Percentiles rank a stretch among this genome's conserved stretches.
Conservation (phyloP, 2,113 vertebrate genomes). For the Oxyura jamaicensis region DNA sequence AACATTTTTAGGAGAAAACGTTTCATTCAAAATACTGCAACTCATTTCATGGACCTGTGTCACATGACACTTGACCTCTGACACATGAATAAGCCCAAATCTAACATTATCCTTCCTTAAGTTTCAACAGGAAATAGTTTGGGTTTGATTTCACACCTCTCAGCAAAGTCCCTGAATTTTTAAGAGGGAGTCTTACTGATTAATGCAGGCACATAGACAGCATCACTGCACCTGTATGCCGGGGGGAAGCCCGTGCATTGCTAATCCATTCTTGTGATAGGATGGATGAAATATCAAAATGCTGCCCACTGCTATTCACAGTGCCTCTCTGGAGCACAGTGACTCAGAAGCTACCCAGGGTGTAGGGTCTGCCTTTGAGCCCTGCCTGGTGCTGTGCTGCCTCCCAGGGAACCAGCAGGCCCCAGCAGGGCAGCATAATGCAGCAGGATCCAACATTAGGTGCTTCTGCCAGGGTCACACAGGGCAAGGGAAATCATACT, state of each 20-base stretch:
- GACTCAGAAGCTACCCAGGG: not conserved
- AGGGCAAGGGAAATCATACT: not conserved
- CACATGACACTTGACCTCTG: no score
- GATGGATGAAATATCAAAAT: not conserved
- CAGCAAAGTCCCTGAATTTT: not conserved
- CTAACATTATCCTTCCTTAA: not conserved
- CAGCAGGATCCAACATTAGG: not conserved
- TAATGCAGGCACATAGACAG: not conserved
- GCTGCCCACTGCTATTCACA: not conserved
- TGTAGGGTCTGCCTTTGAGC: accelerated
- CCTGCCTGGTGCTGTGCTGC: not conserved
- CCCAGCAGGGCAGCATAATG: accelerated
- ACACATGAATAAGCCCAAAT: not conserved
- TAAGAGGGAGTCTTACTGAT: not conserved
- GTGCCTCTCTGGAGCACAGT: not conserved
- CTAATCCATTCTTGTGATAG: not conserved
- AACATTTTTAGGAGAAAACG: not conserved
- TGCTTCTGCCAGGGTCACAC: not conserved
- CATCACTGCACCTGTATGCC: not conserved
- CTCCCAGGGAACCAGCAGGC: not conserved
- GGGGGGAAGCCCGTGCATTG: not conserved
- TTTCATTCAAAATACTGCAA: not conserved
- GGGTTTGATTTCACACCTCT: not conserved
- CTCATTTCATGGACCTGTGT: not conserved
- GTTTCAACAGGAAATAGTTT: not conserved